These are phyloP conservation scores for Acropternis orthonyx DNA, from an alignment of 2,797 vertebrate genomes.

Conservation along the genomic window DNA sequence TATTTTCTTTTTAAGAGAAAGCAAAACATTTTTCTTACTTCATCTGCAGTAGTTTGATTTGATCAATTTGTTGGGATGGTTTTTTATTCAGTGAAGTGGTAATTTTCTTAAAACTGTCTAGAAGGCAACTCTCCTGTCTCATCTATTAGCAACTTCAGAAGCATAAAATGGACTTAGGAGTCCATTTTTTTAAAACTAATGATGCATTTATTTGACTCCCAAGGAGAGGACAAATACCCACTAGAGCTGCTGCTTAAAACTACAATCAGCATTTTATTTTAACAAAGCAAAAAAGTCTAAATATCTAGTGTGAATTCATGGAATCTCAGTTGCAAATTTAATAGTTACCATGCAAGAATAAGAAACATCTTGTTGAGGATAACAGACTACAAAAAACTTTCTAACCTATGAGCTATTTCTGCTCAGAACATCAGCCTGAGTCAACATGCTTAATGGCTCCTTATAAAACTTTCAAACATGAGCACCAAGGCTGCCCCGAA, in stretches of 20 bases:
- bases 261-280: background rate
- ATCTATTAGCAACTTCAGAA: background rate
- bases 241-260: background rate
- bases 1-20: background rate
- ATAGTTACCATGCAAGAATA: background rate
- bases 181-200: background rate
- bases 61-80: background rate
- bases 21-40: background rate
- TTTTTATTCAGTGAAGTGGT: background rate
- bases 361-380: background rate
- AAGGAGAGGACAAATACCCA: background rate
- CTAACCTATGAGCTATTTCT: background rate
- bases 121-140: background rate
- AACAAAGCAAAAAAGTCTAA: background rate
- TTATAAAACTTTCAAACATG: background rate
- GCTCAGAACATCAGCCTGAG: background rate
- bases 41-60: background rate
- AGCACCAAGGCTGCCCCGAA: background rate
- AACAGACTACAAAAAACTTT: background rate
- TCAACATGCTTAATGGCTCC: background rate
- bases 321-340: background rate
- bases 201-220: background rate
- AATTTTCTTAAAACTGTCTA: background rate
- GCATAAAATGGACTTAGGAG: background rate
- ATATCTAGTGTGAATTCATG: background rate